These are phyloP conservation scores for Leucozona laternaria DNA, from an alignment of 2,888 invertebrate genomes.

Conservation along the genomic window DNA sequence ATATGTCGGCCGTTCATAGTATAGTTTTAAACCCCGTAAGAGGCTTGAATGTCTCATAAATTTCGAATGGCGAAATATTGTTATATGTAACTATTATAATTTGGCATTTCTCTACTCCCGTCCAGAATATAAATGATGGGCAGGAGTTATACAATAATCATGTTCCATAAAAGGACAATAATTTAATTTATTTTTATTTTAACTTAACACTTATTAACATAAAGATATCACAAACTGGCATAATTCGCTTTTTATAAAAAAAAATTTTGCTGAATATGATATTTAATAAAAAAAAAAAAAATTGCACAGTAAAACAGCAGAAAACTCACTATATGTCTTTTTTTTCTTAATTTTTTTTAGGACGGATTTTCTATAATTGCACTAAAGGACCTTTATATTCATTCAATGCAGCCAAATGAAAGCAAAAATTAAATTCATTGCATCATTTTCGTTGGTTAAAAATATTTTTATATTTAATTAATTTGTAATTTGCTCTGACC, in stretches of 20 bases:
- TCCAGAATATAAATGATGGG: background rate
- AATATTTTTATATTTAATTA: slow-evolving; percentile 23
- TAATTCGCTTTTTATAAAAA: slow-evolving; percentile 56
- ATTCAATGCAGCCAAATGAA: slow-evolving; percentile 77
- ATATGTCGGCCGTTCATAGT: too few species aligned
- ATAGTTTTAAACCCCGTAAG: too few species aligned
- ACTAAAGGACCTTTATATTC: slow-evolving; percentile 67
- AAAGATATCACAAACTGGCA: slow-evolving; percentile 75
- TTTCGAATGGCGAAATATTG: too few species aligned
- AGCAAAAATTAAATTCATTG: slow-evolving; percentile 71
- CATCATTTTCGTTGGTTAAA: slow-evolving; percentile 70
- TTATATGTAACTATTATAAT: too few species aligned
- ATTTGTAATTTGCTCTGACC: slow-evolving; percentile 29
- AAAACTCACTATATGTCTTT: slow-evolving; percentile 74
- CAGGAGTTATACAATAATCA: slow-evolving; percentile 51
- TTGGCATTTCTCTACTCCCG: too few species aligned
- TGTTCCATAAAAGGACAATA: background rate
- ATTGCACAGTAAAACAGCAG: slow-evolving; percentile 70
- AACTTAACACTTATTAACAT: slow-evolving; percentile 66
- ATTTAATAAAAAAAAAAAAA: slow-evolving; percentile 35
- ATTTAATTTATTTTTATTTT: slow-evolving; percentile 12
- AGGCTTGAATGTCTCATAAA: too few species aligned
- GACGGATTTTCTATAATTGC: slow-evolving; percentile 74
- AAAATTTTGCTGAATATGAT: slow-evolving; percentile 48
- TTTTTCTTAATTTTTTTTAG: slow-evolving; percentile 66